Evolutionary conservation across 2,888 invertebrate genomes (phyloP), one percentile per base, ranked within the genome.

Genomic region (Pachliopta kotzebuea): DNA sequence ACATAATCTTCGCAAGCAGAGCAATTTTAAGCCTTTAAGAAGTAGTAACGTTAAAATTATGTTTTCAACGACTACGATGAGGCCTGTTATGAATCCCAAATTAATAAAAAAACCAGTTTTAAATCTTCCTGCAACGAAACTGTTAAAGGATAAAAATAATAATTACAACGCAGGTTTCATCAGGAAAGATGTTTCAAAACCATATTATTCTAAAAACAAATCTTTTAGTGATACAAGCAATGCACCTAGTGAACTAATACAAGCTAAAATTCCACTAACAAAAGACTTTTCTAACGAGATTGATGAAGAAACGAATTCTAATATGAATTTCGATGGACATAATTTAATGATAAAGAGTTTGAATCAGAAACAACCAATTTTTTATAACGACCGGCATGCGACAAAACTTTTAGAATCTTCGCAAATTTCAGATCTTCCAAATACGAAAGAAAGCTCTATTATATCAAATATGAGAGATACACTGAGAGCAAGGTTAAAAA

Each of bases 381-480:
- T 20, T 20, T 21, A 60, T 0, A 26, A 21, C 21, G 4, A 4
- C 17, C 57, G 37, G 14, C n/a, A 24, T 53, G n/a, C 50, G 3
- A 31, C 21, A 18, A 31, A 24, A 57, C n/a, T 17, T 6, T 49
- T 9, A 42, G n/a, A 56, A 20, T 29, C 53, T 18, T 18, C 52
- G 0, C 26, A 21, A 53, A 14, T 42, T 24, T 31, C 29, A 56
- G 14, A 29, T 45, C 6, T 31, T n/a, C 45, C 49, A 45, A 61
- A 57, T 42, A 18, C 18, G 18, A 65, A 49, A 18, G 57, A 61
- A 57, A 76, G 72, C 66, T 68, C 74, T 3, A 77, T 84, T 42
- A 54, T 84, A 64, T 65, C 73, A 3, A 83, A 84, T 68, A 69
- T 82, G 11, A 78, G 75, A 65, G 79, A 81, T 9, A 72, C 80